Percentiles rank a stretch among this genome's conserved stretches.
Conservation (phyloP, 2,888 invertebrate species). For the Chironomus riparius region DNA sequence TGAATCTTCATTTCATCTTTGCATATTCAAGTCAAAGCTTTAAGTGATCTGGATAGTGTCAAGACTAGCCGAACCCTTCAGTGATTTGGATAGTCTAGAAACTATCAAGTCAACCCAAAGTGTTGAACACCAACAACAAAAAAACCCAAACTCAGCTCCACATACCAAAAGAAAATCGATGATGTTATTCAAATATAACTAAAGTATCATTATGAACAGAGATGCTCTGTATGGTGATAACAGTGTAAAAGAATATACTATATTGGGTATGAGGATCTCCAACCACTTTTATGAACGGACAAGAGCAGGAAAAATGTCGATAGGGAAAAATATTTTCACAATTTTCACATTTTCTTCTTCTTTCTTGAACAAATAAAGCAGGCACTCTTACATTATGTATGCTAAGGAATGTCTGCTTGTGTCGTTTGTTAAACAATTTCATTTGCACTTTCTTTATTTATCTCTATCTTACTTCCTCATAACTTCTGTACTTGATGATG, state of each 20-base stretch:
- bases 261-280: background rate
- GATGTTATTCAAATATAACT: conserved; percentile 25
- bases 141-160: background rate
- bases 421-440: conserved; percentile 22
- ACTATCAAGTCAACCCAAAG: too few species aligned
- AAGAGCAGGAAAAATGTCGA: background rate
- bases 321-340: background rate
- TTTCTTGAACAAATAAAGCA: background rate
- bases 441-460: conserved; percentile 7
- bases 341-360: background rate
- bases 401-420: conserved; percentile 14
- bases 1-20: too few species aligned
- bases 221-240: background rate
- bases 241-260: background rate
- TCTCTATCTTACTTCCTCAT: background rate
- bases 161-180: conserved; percentile 19
- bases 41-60: too few species aligned
- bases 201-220: conserved; percentile 25
- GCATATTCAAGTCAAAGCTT: too few species aligned
- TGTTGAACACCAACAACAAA: too few species aligned
- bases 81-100: too few species aligned
- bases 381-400: background rate
- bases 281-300: too few species aligned
- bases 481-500: background rate
- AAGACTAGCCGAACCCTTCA: too few species aligned